These are phyloP conservation scores for Nudaria mundana DNA, from an alignment of 2,888 invertebrate species.

Conservation along the genomic window DNA sequence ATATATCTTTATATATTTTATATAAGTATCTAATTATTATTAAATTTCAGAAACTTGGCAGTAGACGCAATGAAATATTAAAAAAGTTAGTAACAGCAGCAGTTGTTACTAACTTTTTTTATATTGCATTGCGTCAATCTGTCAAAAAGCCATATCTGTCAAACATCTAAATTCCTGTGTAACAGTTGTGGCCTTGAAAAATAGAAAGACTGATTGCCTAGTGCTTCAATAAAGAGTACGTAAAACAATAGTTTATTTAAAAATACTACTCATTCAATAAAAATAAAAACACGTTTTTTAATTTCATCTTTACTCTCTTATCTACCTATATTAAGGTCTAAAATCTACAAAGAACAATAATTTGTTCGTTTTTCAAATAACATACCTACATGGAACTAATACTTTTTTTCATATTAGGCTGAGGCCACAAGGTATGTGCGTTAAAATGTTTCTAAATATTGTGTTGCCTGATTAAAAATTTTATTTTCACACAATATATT, in stretches of 20 bases:
- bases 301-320: constrained; percentile 6
- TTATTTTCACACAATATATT: not conserved
- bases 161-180: too few relatives aligned
- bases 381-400: not conserved
- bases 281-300: constrained; percentile 1
- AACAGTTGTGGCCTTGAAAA: constrained; percentile 25
- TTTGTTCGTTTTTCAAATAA: too few relatives aligned
- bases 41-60: not conserved
- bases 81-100: constrained; percentile 4
- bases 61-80: not conserved
- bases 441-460: too few relatives aligned
- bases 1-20: too few relatives aligned
- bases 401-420: too few relatives aligned
- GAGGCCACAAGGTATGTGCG: too few relatives aligned
- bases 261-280: too few relatives aligned
- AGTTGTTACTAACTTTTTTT: constrained; percentile 9
- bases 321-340: not conserved
- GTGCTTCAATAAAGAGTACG: constrained; percentile 19
- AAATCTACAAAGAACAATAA: too few relatives aligned
- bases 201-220: constrained; percentile 34
- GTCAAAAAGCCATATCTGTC: constrained; percentile 14
- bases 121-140: too few relatives aligned
- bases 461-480: constrained; percentile 6
- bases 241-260: too few relatives aligned
- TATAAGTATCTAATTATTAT: not conserved